phyloP scores from a whole-genome alignment of 2,888 invertebrate genomes.

The Hypomecis atomaria region DNA sequence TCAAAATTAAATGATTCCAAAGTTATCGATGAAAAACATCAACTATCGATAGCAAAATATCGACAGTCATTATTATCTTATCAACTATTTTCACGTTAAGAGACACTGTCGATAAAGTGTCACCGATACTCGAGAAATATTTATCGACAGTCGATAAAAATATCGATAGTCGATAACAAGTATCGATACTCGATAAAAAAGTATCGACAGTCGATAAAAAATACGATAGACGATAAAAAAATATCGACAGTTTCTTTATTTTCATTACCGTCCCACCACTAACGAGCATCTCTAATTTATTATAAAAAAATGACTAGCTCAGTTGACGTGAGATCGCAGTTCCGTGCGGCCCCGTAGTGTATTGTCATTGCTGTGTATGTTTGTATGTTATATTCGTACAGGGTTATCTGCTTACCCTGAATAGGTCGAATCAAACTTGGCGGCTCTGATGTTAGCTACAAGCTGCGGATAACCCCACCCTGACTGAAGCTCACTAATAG shows the following conservation, averaged over 20 bases:
- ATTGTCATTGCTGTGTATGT: conserved; percentile 25
- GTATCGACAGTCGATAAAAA: not conserved
- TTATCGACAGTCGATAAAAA: conserved; percentile 2
- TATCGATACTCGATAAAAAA: not conserved
- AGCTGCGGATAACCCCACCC: too few relatives aligned
- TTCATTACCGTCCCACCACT: conserved; percentile 1
- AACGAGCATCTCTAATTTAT: conserved; percentile 16
- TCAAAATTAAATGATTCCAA: too few relatives aligned
- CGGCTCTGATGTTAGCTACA: not conserved
- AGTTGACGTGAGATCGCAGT: conserved; percentile 56
- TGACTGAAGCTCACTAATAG: too few relatives aligned
- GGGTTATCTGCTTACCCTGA: too few relatives aligned
- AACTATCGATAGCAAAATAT: too few relatives aligned
- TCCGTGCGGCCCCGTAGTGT: conserved; percentile 23
- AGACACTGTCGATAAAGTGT: not conserved
- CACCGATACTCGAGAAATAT: not conserved
- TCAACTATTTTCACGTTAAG: too few relatives aligned
- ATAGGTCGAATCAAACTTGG: too few relatives aligned
- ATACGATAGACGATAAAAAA: not conserved
- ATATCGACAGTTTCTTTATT: not conserved
- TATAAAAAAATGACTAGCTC: conserved; percentile 59
- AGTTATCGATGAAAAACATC: too few relatives aligned
- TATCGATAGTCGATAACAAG: too few relatives aligned
- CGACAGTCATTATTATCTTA: too few relatives aligned
- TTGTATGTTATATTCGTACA: not conserved